Evolutionary conservation across 2,113 vertebrate species (phyloP).

Genomic region (Hoplias malabaricus): DNA sequence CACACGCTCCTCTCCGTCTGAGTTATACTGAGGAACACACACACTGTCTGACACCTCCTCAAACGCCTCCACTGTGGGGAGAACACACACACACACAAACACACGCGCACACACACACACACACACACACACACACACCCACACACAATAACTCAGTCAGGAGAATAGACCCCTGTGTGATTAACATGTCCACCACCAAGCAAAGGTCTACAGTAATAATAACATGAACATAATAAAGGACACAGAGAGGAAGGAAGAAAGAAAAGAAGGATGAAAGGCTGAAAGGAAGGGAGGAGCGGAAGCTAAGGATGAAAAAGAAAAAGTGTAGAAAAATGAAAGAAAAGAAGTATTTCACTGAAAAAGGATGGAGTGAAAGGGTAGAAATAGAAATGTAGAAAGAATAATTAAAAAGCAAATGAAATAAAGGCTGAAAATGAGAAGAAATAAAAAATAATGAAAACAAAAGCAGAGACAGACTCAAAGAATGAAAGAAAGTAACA

Average conservation of each 20-base stretch:
- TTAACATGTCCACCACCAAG: background rate
- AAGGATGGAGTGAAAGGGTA: background rate
- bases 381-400: no score
- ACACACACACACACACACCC: background rate
- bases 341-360: conserved; percentile 17
- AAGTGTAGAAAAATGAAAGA: background rate
- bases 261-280: no score
- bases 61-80: conserved; percentile 87
- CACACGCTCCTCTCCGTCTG: conserved; percentile 88
- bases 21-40: conserved; percentile 91
- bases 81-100: no score
- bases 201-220: no score
- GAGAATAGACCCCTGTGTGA: background rate
- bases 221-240: no score
- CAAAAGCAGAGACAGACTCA: background rate
- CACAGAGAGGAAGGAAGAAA: no score
- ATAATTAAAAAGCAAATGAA: no score
- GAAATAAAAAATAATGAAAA: no score
- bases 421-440: no score
- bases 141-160: background rate
- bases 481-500: conserved; percentile 8
- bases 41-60: conserved; percentile 93
- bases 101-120: no score
- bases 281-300: no score
- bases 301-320: no score